Conservation (phyloP, 2,888 invertebrate species). For the Eupsilia transversa region DNA sequence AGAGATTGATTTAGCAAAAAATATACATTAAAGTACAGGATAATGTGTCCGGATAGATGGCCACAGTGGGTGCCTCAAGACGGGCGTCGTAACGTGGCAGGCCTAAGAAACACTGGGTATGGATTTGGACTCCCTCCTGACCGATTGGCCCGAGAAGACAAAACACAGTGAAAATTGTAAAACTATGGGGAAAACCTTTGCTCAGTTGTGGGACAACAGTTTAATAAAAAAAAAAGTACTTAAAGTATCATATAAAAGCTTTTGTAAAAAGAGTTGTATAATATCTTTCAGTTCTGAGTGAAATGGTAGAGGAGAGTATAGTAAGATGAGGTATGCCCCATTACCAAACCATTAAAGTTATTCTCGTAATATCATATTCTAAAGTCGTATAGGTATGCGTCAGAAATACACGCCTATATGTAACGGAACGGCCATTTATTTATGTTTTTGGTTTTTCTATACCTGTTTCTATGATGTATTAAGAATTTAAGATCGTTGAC, state of each 20-base stretch:
- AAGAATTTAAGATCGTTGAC: slow-evolving; percentile 22
- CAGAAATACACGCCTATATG: not conserved
- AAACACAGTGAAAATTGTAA: not conserved
- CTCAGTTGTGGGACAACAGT: not conserved
- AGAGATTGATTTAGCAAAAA: not conserved
- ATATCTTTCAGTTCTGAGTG: not conserved
- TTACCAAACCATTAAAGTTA: no score
- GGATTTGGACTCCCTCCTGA: no score
- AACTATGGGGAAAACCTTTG: not conserved
- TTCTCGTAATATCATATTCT: no score
- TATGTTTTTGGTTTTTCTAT: not conserved
- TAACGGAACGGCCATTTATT: not conserved
- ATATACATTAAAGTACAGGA: not conserved
- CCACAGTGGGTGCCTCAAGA: not conserved
- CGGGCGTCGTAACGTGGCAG: no score
- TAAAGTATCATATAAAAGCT: not conserved
- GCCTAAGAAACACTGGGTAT: not conserved
- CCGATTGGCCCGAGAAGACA: no score
- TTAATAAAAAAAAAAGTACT: not conserved
- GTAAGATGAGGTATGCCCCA: no score
- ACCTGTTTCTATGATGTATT: slow-evolving; percentile 21
- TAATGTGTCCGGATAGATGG: not conserved
- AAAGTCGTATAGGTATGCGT: not conserved
- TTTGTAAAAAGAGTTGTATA: not conserved
- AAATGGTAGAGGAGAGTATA: no score